These are phyloP conservation scores for Microcebus jonahi DNA, from an alignment of 2,113 vertebrate species.

Conservation along the genomic window DNA sequence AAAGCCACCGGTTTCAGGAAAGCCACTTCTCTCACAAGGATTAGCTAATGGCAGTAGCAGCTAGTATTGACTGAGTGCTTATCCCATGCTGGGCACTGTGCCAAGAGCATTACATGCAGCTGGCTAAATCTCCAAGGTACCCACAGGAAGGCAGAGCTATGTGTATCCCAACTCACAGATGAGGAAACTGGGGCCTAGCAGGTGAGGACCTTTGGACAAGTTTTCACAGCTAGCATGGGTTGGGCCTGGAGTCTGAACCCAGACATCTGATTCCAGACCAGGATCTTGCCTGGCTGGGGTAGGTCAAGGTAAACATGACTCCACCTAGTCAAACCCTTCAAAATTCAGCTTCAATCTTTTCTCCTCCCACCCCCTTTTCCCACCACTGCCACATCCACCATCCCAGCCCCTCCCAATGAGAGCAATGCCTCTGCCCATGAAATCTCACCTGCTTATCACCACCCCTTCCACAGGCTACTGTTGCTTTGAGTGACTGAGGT, in stretches of 20 bases:
- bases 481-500: not conserved
- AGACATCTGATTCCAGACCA: not conserved
- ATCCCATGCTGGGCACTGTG: not conserved
- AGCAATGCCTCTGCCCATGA: not conserved
- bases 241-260: not conserved
- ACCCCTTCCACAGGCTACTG: not conserved
- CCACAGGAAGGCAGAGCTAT: not conserved
- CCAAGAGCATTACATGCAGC: not conserved
- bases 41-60: not conserved
- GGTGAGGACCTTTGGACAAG: not conserved
- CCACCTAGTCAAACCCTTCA: not conserved
- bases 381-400: not conserved
- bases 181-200: not conserved
- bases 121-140: not conserved
- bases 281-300: not conserved
- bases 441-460: not conserved
- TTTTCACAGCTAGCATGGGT: not conserved
- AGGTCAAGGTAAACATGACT: not conserved
- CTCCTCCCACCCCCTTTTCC: not conserved
- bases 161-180: not conserved
- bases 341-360: not conserved
- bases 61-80: not conserved
- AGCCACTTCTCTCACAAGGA: not conserved
- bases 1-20: not conserved
- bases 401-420: not conserved